Conservation (phyloP, 2,113 vertebrate genomes). For the Silurus glanis region DNA sequence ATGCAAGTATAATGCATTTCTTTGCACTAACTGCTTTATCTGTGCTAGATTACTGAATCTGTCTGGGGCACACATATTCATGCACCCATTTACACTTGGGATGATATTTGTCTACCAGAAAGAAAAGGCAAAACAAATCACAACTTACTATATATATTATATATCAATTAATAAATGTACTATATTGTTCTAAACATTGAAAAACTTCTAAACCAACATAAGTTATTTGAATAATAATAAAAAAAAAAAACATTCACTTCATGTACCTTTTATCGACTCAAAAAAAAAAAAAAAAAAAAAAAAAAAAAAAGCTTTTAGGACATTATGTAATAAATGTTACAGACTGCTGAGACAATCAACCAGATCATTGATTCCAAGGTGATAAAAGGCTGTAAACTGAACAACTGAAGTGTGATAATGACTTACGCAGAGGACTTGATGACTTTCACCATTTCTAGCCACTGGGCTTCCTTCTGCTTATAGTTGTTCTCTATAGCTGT, state of each 20-base stretch:
- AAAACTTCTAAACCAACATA: background rate
- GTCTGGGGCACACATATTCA: background rate
- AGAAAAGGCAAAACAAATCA: background rate
- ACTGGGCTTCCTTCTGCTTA: conserved; percentile 80
- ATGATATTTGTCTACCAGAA: background rate
- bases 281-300: background rate
- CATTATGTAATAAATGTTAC: background rate
- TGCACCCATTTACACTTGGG: background rate
- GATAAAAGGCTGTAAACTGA: background rate
- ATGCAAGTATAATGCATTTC: background rate
- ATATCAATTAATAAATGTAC: background rate
- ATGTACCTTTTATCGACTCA: background rate
- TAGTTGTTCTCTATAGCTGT: conserved; percentile 80
- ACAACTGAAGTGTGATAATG: background rate
- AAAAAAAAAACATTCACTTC: background rate
- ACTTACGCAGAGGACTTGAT: conserved; percentile 83
- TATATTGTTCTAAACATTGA: background rate
- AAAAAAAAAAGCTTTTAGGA: background rate
- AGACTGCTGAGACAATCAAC: background rate
- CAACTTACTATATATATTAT: background rate
- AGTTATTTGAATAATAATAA: background rate
- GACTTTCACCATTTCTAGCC: conserved; percentile 75
- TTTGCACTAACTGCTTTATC: background rate
- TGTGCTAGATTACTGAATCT: background rate
- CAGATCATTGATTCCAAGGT: background rate